phyloP scores from a whole-genome alignment of 2,888 invertebrate species.

The Globia sparganii region DNA sequence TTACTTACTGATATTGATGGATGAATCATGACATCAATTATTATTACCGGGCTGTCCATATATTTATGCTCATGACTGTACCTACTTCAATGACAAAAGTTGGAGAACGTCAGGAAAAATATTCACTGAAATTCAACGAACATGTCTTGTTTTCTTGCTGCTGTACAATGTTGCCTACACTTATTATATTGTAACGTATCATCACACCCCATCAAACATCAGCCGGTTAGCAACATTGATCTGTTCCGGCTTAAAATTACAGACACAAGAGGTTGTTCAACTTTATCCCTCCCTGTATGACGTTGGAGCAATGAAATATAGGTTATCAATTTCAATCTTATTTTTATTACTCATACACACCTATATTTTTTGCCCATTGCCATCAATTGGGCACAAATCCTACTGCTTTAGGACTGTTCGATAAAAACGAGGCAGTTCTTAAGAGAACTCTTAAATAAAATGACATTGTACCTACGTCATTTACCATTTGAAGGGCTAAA shows the following conservation, averaged over 20 bases:
- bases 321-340: not conserved
- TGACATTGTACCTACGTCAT: not conserved
- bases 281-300: not conserved
- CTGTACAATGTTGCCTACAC: not conserved
- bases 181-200: not conserved
- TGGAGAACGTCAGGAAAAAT: not conserved
- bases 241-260: constrained; percentile 28
- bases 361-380: too few species aligned
- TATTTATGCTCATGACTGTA: not conserved
- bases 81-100: not conserved
- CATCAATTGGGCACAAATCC: not conserved
- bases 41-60: too few species aligned
- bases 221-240: constrained; percentile 43
- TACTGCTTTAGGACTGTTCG: not conserved
- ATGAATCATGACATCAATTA: too few species aligned
- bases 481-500: not conserved
- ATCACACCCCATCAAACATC: not conserved
- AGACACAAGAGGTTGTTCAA: constrained; percentile 35
- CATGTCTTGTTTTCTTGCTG: not conserved
- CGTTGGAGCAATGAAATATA: not conserved
- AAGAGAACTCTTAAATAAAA: not conserved
- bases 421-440: not conserved
- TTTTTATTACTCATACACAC: not conserved
- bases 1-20: not conserved
- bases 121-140: not conserved